Evolutionary conservation across 2,113 vertebrate genomes (phyloP).

Genomic region (Toxostoma redivivum): DNA sequence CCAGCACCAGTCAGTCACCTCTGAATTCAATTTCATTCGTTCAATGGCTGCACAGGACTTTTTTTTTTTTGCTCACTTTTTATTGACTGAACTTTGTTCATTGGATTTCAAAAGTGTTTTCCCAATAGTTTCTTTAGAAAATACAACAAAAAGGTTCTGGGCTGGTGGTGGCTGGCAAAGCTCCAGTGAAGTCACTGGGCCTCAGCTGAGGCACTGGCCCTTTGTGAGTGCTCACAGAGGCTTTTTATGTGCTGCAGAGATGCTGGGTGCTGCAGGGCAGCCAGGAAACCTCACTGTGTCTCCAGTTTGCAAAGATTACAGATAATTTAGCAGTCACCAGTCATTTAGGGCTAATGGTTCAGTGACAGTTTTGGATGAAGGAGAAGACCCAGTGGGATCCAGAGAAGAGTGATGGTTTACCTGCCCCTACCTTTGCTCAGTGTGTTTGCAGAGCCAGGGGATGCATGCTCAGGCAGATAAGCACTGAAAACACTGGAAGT

Average conservation of each 20-base stretch:
- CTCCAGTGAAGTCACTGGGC: neutral
- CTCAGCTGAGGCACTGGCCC: constrained; percentile 41
- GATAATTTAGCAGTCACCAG: neutral
- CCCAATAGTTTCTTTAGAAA: constrained; percentile 42
- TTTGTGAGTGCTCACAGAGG: constrained; percentile 51
- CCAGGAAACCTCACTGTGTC: neutral
- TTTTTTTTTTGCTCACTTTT: neutral
- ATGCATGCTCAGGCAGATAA: neutral
- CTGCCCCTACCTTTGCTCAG: neutral
- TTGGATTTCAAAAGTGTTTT: constrained; percentile 39
- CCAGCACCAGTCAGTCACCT: neutral
- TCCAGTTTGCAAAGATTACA: neutral
- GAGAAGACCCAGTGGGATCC: neutral
- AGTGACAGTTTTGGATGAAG: neutral
- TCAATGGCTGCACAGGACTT: neutral
- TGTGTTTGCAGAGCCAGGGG: neutral
- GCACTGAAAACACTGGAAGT: too few species aligned
- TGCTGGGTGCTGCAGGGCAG: neutral
- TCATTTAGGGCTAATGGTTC: neutral
- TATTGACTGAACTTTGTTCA: constrained; percentile 13
- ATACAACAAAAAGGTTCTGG: neutral
- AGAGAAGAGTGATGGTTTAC: neutral
- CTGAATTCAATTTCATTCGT: neutral
- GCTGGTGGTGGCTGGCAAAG: constrained; percentile 33
- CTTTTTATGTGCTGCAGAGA: constrained; percentile 48